phyloP scores from a whole-genome alignment of 2,797 vertebrate genomes.

The Parauchenoglanis punctatus region DNA sequence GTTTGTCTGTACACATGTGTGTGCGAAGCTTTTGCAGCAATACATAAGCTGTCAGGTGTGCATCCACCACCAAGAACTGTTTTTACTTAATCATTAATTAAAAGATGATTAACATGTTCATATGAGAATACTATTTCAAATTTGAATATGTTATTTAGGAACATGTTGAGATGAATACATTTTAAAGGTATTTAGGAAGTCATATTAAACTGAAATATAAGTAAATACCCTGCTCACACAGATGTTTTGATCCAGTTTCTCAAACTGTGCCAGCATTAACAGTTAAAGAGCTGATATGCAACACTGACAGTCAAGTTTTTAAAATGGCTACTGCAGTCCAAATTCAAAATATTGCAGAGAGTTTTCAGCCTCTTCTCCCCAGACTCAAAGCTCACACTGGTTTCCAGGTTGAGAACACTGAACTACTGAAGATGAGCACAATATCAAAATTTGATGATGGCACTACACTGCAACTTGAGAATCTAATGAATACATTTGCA shows the following conservation, averaged over 20 bases:
- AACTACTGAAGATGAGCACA: too few relatives aligned
- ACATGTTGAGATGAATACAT: neutral
- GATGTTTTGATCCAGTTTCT: neutral
- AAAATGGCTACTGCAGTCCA: too few relatives aligned
- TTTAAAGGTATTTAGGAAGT: neutral
- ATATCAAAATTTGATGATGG: too few relatives aligned
- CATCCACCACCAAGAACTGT: neutral
- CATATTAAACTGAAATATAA: neutral
- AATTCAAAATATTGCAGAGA: too few relatives aligned
- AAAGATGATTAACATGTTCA: neutral
- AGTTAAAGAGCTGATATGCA: too few relatives aligned
- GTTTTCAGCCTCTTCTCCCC: too few relatives aligned
- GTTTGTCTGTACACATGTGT: neutral
- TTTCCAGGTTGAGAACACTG: too few relatives aligned
- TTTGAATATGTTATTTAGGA: neutral
- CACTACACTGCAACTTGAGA: too few relatives aligned
- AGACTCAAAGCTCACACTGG: too few relatives aligned
- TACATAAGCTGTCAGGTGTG: neutral
- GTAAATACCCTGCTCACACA: neutral
- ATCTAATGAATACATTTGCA: too few relatives aligned
- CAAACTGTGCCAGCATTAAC: too few relatives aligned
- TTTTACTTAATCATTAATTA: constrained; percentile 4
- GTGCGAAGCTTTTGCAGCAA: neutral
- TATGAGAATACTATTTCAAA: neutral
- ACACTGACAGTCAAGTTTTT: too few relatives aligned